Conservation (phyloP, 2,888 invertebrate genomes). For the Tachina lurida region DNA sequence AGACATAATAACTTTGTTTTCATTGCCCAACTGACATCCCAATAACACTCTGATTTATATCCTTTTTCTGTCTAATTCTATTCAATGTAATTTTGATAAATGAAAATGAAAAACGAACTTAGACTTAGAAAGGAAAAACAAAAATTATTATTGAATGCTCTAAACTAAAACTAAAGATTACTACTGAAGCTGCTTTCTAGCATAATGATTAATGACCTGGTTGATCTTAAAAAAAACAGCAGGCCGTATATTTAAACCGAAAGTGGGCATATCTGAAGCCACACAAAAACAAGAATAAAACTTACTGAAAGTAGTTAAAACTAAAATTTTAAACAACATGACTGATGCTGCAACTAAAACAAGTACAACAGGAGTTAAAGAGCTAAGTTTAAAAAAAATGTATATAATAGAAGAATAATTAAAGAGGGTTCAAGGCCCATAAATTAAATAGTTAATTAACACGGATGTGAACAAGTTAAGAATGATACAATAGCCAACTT, state of each 20-base stretch:
- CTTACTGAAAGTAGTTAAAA: conserved; percentile 41
- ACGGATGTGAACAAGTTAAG: conserved; percentile 66
- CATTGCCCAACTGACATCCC: not conserved
- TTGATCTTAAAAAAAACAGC: conserved; percentile 61
- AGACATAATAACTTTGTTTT: not conserved
- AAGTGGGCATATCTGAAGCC: conserved; percentile 60
- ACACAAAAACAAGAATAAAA: conserved; percentile 36
- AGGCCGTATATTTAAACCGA: conserved; percentile 57
- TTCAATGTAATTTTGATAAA: conserved; percentile 49
- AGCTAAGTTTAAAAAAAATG: conserved; percentile 21
- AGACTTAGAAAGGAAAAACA: conserved; percentile 54
- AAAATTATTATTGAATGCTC: conserved; percentile 4
- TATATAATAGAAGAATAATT: conserved; percentile 35
- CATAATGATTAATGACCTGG: conserved; percentile 64
- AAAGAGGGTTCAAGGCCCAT: conserved; percentile 63
- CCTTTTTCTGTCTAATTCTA: conserved; percentile 30
- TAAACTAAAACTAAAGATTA: not conserved
- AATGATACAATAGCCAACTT: conserved; percentile 38
- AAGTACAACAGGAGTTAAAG: conserved; percentile 41
- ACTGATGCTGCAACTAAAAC: conserved; percentile 40
- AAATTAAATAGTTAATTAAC: conserved; percentile 70
- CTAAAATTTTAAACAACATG: conserved; percentile 18
- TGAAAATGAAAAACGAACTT: conserved; percentile 52
- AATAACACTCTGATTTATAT: not conserved
- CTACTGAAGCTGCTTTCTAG: conserved; percentile 42